Percentiles rank a stretch among this genome's conserved stretches.
Evolutionary conservation across 2,797 vertebrate species (phyloP).

Genomic region (Channallabes apus): DNA sequence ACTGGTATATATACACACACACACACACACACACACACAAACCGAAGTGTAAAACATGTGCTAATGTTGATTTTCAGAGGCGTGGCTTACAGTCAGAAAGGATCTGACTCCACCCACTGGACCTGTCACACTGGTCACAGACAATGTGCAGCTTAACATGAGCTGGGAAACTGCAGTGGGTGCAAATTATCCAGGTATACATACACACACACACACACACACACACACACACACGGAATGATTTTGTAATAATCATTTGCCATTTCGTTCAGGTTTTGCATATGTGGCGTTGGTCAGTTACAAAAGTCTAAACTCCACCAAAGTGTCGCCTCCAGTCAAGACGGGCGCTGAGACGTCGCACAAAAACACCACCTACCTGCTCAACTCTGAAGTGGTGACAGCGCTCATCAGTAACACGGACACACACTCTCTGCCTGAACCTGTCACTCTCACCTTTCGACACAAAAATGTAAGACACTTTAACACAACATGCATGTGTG

Average conservation of each 20-base stretch:
- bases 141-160: conserved; percentile 61
- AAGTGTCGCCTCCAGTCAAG: conserved; percentile 39
- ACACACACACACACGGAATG: neutral
- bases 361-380: neutral
- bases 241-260: neutral
- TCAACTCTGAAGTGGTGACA: conserved; percentile 63
- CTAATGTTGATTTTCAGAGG: conserved; percentile 55
- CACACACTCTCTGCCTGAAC: conserved; percentile 50
- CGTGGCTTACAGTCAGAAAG: conserved; percentile 62
- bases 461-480: conserved; percentile 51
- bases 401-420: conserved; percentile 63
- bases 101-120: conserved; percentile 63
- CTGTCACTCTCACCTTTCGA: conserved; percentile 62
- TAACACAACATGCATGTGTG: neutral
- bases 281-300: conserved; percentile 64
- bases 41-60: neutral
- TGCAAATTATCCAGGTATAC: conserved; percentile 67
- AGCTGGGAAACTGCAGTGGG: conserved; percentile 72
- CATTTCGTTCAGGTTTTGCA: conserved; percentile 49
- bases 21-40: too few species aligned
- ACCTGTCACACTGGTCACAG: conserved; percentile 60
- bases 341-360: neutral
- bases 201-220: conserved; percentile 4
- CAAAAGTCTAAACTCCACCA: conserved; percentile 44
- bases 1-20: conserved; percentile 16